phyloP scores from a whole-genome alignment of 1,140 invertebrate genomes.

The Penaeus indicus region DNA sequence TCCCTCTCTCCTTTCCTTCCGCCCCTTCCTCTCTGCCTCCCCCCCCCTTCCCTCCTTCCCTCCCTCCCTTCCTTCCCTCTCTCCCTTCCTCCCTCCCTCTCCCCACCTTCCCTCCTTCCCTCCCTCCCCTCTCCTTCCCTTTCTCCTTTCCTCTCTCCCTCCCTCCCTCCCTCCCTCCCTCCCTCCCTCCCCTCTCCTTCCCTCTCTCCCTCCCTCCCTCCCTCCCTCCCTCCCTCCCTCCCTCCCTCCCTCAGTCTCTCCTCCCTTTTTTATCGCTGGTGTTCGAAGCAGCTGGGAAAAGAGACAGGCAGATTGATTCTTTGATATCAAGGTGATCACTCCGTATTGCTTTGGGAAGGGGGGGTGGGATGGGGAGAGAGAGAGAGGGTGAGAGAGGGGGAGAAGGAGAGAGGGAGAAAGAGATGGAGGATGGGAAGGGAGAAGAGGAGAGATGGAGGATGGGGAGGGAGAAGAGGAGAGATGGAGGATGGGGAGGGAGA shows the following conservation, averaged over 20 bases:
- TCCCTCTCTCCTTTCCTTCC: no score
- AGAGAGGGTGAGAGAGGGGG: no score
- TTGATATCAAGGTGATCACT: background rate
- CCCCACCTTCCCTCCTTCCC: no score
- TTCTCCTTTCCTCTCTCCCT: no score
- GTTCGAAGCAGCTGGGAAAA: no score
- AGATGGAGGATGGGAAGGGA: background rate
- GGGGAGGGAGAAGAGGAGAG: background rate
- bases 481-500: background rate
- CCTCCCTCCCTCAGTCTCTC: background rate
- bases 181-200: no score
- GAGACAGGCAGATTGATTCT: no score
- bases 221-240: no score
- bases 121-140: no score
- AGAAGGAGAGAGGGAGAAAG: background rate
- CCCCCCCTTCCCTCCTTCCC: background rate
- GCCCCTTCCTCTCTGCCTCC: no score
- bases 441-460: background rate
- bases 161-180: no score
- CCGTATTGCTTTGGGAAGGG: background rate
- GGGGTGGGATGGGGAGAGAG: background rate
- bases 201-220: no score
- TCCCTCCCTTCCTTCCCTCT: background rate
- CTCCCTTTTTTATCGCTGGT: background rate
- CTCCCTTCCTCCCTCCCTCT: background rate